Evolutionary conservation across 2,888 invertebrate genomes (phyloP), one percentile per base, ranked within the genome.

Genomic region (Pristionchus exspectatus): DNA sequence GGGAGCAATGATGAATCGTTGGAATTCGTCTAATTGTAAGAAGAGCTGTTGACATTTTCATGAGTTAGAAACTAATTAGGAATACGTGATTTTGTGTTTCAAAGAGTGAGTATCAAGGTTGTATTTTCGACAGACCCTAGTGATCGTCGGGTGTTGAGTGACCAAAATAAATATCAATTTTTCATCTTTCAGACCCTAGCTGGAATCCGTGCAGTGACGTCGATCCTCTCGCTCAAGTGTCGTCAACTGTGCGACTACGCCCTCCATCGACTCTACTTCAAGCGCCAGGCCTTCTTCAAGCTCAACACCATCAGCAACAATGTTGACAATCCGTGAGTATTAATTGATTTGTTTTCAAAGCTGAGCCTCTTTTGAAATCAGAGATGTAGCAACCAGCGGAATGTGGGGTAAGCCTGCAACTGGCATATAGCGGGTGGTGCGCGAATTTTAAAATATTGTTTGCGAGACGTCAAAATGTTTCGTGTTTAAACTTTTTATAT

Each of bases 241-340:
- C 94, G 96, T 21, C 95, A 96, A 87, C 91, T 95, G 16, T 92
- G 96, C 33, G 96, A 96, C 74, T 93, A 93, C 74, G 94, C 95
- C 74, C 93, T 96, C 30, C 96, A 96, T 92, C 91, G 95, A 10
- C 92, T 95, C 24, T 96, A 96, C 94, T 96, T 96, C 94, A 94
- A 94, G 56, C 95, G 96, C 86, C 95, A 96, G 81, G 95, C 95
- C 30, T 96, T 96, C 93, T 96, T 96, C 94, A 94, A 95, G 59
- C 92, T 96, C n/a, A 96, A 96, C 92, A 94, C 95, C 44, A 91
- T 95, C 9, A 94, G 95, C 86, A 94, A 95, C 84, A 92, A 92
- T 44, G 92, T 96, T 30, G 96, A 96, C 91, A 96, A 96, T 94
- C 96, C 96, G 96, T 96, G 92, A 95, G 96, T 95, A 89, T 88